Conservation (phyloP, 2,113 vertebrate species). For the Neolamprologus variostigma region DNA sequence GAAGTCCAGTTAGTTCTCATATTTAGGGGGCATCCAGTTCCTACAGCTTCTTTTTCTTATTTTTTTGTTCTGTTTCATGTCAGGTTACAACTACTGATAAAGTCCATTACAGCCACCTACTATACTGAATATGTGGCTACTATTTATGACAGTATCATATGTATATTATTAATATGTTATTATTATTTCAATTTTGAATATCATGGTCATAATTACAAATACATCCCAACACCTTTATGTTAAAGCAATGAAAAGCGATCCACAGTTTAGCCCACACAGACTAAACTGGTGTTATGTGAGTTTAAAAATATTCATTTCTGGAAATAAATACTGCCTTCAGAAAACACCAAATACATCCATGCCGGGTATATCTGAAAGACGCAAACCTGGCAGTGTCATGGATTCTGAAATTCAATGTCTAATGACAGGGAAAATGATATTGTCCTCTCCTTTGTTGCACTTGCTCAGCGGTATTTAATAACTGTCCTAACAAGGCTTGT, state of each 20-base stretch:
- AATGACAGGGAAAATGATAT: neutral
- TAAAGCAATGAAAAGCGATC: neutral
- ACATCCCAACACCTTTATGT: neutral
- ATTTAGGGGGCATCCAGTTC: neutral
- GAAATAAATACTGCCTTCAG: neutral
- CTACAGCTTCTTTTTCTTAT: neutral
- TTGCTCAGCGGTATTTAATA: slow-evolving; percentile 27
- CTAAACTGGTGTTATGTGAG: no score
- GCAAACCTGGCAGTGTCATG: neutral
- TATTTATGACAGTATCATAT: neutral
- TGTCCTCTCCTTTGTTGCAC: neutral
- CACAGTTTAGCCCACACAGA: neutral
- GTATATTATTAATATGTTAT: neutral
- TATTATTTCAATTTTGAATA: neutral
- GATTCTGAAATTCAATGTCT: neutral
- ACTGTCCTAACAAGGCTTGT: slow-evolving; percentile 4
- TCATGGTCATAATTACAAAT: neutral
- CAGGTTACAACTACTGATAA: neutral
- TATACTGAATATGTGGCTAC: neutral
- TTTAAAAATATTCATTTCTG: neutral
- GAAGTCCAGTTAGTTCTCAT: neutral
- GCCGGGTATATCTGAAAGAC: neutral
- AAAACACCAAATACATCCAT: neutral
- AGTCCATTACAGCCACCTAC: neutral
- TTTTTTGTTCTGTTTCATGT: neutral